Evolutionary conservation across 2,888 invertebrate species (phyloP), one percentile per base, ranked within the genome.

Genomic region (Euplexia lucipara): DNA sequence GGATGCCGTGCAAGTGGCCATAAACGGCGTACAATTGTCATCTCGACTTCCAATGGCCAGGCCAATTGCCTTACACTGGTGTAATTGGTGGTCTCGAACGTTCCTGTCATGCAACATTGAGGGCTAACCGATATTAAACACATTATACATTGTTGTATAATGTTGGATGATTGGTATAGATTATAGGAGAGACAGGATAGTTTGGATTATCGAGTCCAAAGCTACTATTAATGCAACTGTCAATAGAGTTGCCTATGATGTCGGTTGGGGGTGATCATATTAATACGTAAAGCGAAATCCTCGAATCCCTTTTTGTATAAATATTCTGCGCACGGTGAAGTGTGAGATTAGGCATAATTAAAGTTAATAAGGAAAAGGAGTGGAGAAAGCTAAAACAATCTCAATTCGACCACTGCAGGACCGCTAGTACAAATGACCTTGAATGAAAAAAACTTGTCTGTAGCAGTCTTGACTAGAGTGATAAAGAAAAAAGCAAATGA

Each of bases 51-150:
- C 79, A 84, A 82, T 75, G 68, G 62, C n/a, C 73, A 59, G 70
- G 58, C 91, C n/a, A 90, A 91, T 91, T 90, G 90, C 82, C 79
- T 78, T 76, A 88, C 88, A 85, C 83, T 86, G 79, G 70, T 79
- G 83, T 87, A 88, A 91, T 90, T 90, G 89, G 86, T 82, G 75
- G 54, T 82, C 78, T 81, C 82, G 74, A 79, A 81, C 80, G 75
- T 70, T 78, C 76, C 69, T 44, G 59, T 52, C 70, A 70, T 62
- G 75, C 66, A 66, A 70, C 53, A 62, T 63, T 20, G 61, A 72
- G 66, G 35, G 41, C 59, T 64, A 67, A 14, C 67, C 45, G 65
- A 68, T 78, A 74, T 66, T 74, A 73, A 73, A 48, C 59, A 74
- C 59, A 74, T 78, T 73, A 78, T 48, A 47, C 32, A 47, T 52